phyloP scores from a whole-genome alignment of 1,140 invertebrate genomes.

The Trachymyrmex cornetzi region DNA sequence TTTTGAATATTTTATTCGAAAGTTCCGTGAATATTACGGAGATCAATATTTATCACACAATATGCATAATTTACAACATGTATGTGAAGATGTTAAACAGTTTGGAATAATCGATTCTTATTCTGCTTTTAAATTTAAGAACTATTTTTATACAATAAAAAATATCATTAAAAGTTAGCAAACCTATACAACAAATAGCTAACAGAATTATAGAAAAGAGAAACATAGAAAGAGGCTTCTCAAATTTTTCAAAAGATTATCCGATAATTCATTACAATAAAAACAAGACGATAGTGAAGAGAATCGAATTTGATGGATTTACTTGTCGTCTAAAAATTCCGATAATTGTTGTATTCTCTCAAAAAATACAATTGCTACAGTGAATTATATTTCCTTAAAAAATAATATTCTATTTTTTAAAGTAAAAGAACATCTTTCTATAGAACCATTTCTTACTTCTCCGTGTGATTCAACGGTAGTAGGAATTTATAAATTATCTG shows the following conservation, averaged over 20 bases:
- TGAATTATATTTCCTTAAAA: conserved; percentile 10
- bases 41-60: conserved; percentile 21
- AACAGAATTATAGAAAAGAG: conserved; percentile 20
- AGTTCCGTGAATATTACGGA: neutral
- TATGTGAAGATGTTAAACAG: conserved; percentile 5
- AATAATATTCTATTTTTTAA: neutral
- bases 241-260: neutral
- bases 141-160: conserved; percentile 14
- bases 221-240: neutral
- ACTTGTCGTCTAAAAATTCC: no score
- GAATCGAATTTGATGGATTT: no score
- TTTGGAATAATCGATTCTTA: conserved; percentile 22
- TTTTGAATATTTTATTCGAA: conserved; percentile 13
- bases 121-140: conserved; percentile 11
- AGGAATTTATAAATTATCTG: neutral
- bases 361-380: neutral
- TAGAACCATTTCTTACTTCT: neutral
- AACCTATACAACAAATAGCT: conserved; percentile 9
- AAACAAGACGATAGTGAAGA: no score
- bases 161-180: neutral
- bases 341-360: neutral
- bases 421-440: neutral
- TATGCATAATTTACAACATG: neutral
- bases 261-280: conserved; percentile 17
- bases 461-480: neutral